Evolutionary conservation across 2,797 vertebrate species (phyloP).

Genomic region (Smutsia temminckii): DNA sequence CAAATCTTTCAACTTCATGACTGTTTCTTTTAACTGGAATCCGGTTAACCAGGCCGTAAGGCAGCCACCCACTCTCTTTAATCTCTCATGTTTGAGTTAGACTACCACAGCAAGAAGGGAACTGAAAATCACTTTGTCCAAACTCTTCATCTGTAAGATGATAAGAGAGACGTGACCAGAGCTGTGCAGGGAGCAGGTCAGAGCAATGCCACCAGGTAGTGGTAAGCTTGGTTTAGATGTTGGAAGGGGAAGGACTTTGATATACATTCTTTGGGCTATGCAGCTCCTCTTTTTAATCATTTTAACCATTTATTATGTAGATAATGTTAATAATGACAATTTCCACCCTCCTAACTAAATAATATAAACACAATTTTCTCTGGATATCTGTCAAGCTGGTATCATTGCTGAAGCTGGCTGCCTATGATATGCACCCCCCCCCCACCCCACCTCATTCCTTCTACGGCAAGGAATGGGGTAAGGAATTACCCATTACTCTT

Average conservation of each 20-base stretch:
- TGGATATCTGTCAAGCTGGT: background rate
- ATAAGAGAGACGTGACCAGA: background rate
- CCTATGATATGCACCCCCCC: fast-evolving
- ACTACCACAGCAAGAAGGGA: background rate
- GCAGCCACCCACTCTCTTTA: background rate
- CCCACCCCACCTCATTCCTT: background rate
- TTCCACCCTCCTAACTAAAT: background rate
- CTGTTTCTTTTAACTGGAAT: background rate
- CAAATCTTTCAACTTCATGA: background rate
- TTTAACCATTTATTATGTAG: background rate
- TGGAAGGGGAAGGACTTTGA: background rate
- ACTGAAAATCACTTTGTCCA: background rate
- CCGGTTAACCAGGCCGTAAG: background rate
- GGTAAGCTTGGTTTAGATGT: background rate
- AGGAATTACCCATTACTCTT: background rate
- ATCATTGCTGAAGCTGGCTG: background rate
- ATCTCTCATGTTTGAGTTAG: background rate
- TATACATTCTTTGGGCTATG: background rate
- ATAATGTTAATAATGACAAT: background rate
- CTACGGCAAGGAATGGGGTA: background rate
- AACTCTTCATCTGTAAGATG: background rate
- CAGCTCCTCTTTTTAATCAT: background rate
- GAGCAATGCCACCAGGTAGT: background rate
- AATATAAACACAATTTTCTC: background rate
- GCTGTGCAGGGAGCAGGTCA: background rate